phyloP scores from a whole-genome alignment of 1,140 invertebrate genomes.

The Cotesia chilonis region DNA sequence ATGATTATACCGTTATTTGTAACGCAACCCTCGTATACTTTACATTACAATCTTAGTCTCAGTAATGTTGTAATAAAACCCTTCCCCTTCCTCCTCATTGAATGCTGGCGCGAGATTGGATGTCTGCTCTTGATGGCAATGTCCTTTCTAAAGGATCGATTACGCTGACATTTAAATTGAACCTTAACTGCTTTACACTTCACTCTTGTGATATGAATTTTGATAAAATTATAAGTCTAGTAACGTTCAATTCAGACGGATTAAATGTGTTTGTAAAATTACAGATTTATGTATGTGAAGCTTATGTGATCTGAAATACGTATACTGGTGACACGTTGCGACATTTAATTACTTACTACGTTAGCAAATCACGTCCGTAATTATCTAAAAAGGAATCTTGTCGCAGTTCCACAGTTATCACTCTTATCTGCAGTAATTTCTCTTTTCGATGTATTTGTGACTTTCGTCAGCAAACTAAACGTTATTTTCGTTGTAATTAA shows the following conservation, averaged over 20 bases:
- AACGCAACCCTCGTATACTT: slow-evolving; percentile 9
- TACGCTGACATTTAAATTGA: no score
- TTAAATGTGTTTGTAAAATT: no score
- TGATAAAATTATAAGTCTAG: no score
- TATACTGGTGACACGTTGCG: background rate
- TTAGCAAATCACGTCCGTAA: slow-evolving; percentile 7
- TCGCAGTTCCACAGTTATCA: slow-evolving; percentile 8
- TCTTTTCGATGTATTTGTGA: background rate
- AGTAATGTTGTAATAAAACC: no score
- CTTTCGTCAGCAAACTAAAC: background rate
- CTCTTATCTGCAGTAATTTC: background rate
- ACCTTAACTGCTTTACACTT: no score
- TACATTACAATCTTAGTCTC: background rate
- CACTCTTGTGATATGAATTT: background rate
- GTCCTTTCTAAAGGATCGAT: slow-evolving; percentile 10
- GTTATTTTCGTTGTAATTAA: background rate
- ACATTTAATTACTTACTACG: background rate
- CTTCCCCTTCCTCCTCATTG: no score
- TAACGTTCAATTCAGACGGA: no score
- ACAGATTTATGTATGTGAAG: background rate
- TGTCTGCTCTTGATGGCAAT: slow-evolving; percentile 15
- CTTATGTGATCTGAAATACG: background rate
- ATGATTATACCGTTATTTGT: slow-evolving; percentile 23
- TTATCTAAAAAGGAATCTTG: slow-evolving; percentile 16
- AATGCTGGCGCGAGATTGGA: slow-evolving; percentile 7